phyloP scores from a whole-genome alignment of 2,797 vertebrate genomes.

The Pangasius krempfi region DNA sequence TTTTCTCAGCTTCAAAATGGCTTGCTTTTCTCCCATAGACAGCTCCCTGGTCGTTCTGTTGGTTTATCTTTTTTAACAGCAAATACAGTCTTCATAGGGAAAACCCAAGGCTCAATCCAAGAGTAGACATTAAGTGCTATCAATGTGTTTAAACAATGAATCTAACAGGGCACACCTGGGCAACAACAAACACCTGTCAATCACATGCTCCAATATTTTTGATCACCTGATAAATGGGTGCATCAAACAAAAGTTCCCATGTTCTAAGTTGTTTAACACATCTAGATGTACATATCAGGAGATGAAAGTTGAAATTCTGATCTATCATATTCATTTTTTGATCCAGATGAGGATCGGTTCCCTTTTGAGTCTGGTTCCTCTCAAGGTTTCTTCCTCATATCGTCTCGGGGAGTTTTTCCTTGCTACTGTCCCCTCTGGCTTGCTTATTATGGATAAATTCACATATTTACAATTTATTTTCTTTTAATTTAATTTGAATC shows the following conservation, averaged over 20 bases:
- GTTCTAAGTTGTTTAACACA: background rate
- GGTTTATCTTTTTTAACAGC: background rate
- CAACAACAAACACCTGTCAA: too few species aligned
- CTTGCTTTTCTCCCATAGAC: background rate
- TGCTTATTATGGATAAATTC: too few species aligned
- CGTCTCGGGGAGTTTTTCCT: too few species aligned
- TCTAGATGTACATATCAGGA: background rate
- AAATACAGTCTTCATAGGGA: background rate
- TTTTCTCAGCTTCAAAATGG: too few species aligned
- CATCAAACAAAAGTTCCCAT: too few species aligned
- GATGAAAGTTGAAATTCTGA: background rate
- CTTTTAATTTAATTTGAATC: too few species aligned
- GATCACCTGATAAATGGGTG: too few species aligned
- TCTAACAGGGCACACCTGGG: background rate
- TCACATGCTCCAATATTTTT: too few species aligned
- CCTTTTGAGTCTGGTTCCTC: too few species aligned
- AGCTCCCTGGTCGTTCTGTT: background rate
- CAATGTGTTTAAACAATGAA: background rate
- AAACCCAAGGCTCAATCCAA: background rate
- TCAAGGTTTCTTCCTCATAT: too few species aligned
- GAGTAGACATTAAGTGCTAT: background rate
- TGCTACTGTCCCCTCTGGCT: too few species aligned
- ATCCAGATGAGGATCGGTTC: background rate
- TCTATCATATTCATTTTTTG: background rate
- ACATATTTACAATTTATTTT: too few species aligned